Base-by-base conservation (phyloP, 1,140 invertebrate species). In the Sesamia nonagrioides region DNA sequence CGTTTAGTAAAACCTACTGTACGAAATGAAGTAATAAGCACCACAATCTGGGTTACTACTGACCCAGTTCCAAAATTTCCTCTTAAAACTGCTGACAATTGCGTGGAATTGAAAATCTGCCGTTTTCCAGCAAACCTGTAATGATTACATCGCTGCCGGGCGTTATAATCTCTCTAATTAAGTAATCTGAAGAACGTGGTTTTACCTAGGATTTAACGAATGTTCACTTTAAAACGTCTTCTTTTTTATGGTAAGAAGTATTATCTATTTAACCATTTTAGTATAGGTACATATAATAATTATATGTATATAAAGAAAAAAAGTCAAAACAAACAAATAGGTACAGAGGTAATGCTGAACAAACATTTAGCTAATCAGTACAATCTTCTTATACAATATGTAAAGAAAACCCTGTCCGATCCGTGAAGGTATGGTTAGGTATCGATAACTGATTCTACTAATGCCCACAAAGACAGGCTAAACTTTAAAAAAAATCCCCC, bases 151-250 rank as follows among this genome's bases (percentile, higher is more conserved):
- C 54, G 48, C 37, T 11, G 69, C 9, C 69, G 40, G 35, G 17
- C 71, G 71, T 60, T n/a, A 73, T 73, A 73, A 73, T 73, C 54
- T 45, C 71, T 58, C 71, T 73, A 73, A 73, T 73, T 73, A 73
- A 45, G 52, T 73, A 58, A 73, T 73, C 71, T 73, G 58, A 54
- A 58, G 54, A 45, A 71, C 68, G 54, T 33, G 48, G 33, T 37
- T 58, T 27, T 56, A 73, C 54, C 52, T 73, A 58, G 52, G 52
- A 42, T 17, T 73, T 58, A 56, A 73, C 52, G 54, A 42, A 18
- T 13, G n/a, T n/a, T n/a, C 66, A n/a, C 13, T 48, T 45, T 50
- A 50, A 69, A 33, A 48, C 21, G 18, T 66, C 17, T 40, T 63
- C 60, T 50, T n/a, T n/a, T 50, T 50, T 50, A n/a, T 27, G 3